Percentiles rank a stretch among this genome's conserved stretches.
phyloP scores from a whole-genome alignment of 1,140 invertebrate species.

The Bombus superbus region DNA sequence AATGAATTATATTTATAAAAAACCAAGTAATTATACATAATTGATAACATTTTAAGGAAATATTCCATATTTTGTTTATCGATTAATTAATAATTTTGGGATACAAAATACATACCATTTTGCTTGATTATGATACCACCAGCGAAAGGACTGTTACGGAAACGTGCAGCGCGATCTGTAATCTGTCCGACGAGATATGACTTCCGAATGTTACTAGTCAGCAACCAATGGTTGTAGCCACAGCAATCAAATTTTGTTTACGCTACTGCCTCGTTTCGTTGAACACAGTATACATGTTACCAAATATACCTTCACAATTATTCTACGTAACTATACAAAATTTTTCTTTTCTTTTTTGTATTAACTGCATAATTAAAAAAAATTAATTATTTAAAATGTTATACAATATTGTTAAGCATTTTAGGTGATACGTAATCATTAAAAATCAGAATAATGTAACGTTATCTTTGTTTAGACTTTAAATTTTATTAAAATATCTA shows the following conservation, averaged over 20 bases:
- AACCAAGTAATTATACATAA: background rate
- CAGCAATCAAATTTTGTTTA: no score
- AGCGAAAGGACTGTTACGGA: slow-evolving; percentile 30
- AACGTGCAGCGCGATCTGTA: slow-evolving; percentile 40
- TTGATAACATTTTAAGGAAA: slow-evolving; percentile 17
- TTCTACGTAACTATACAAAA: background rate
- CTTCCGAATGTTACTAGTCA: no score
- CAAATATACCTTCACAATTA: background rate
- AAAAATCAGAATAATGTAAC: background rate
- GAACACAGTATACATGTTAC: no score
- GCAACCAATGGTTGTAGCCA: no score
- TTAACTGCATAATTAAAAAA: background rate
- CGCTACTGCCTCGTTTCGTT: no score
- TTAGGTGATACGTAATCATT: background rate
- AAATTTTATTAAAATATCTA: background rate
- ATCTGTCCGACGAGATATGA: no score
- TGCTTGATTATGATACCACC: slow-evolving; percentile 63
- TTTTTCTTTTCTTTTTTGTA: background rate
- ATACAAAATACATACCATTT: slow-evolving; percentile 78
- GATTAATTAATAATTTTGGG: slow-evolving; percentile 64
- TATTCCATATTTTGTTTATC: slow-evolving; percentile 13
- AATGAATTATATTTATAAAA: slow-evolving; percentile 54
- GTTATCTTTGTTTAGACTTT: background rate
- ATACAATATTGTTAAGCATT: background rate
- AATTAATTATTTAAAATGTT: background rate